These are phyloP conservation scores for Halictus ligatus DNA, from an alignment of 2,888 invertebrate species.

Conservation along the genomic window DNA sequence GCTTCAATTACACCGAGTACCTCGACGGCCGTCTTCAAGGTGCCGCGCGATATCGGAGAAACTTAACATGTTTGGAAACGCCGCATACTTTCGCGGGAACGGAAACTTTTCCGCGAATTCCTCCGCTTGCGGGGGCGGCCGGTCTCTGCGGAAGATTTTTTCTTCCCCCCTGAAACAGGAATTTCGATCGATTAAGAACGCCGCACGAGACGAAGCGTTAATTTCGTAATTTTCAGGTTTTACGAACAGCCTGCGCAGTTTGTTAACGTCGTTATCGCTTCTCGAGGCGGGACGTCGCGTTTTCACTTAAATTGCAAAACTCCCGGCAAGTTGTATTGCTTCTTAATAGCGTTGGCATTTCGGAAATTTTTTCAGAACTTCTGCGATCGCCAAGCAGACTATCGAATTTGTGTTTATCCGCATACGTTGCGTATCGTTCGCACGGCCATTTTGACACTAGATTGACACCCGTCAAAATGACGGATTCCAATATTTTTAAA, in stretches of 20 bases:
- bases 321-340: no score
- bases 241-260: not conserved
- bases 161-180: not conserved
- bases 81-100: not conserved
- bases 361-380: not conserved
- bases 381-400: not conserved
- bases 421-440: not conserved
- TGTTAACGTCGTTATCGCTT: slow-evolving; percentile 1
- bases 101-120: not conserved
- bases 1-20: slow-evolving; percentile 26
- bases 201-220: slow-evolving; percentile 22
- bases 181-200: not conserved
- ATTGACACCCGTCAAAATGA: no score
- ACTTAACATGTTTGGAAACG: slow-evolving; percentile 29
- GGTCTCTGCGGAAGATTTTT: slow-evolving; percentile 12
- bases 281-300: not conserved
- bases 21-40: slow-evolving; percentile 20
- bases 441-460: not conserved
- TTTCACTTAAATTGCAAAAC: not conserved
- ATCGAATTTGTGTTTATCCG: not conserved
- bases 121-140: not conserved
- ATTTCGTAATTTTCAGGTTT: slow-evolving; percentile 18
- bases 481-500: no score
- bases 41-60: not conserved
- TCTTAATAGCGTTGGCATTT: not conserved